Evolutionary conservation across 2,888 invertebrate species (phyloP).

Genomic region (Nephrotoma guestfalica): DNA sequence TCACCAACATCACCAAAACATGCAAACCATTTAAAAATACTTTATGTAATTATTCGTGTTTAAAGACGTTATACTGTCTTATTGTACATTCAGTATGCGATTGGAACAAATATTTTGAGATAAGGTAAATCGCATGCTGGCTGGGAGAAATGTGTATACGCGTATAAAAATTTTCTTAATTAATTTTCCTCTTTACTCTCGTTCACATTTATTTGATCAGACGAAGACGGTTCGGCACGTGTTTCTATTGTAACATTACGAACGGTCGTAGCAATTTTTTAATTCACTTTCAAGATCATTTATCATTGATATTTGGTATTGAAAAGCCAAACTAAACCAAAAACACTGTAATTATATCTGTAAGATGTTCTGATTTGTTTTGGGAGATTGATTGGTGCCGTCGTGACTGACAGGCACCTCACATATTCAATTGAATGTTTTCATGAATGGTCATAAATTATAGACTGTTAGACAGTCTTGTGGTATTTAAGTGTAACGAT

Average conservation of each 20-base stretch:
- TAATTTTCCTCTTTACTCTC: background rate
- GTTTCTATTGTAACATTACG: background rate
- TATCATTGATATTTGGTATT: background rate
- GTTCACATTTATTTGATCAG: background rate
- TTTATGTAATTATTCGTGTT: background rate
- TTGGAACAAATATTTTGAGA: background rate
- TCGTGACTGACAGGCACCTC: background rate
- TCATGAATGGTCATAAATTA: background rate
- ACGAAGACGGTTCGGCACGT: background rate
- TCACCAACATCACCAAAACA: background rate
- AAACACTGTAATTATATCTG: background rate
- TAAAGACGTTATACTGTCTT: background rate
- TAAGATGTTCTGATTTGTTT: background rate
- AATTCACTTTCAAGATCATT: background rate
- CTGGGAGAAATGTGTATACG: background rate
- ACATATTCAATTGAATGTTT: background rate
- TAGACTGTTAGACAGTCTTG: background rate
- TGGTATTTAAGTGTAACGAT: background rate
- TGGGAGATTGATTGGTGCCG: background rate
- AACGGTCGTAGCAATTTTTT: background rate
- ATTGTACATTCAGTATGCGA: background rate
- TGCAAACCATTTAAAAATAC: background rate
- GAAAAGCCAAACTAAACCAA: background rate
- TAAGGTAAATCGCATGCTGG: background rate
- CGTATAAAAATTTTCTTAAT: background rate